A percentile compares a stretch with the other conserved stretches of the same genome.
phyloP scores from a whole-genome alignment of 1,140 invertebrate species.

The Eufriesea mexicana region DNA sequence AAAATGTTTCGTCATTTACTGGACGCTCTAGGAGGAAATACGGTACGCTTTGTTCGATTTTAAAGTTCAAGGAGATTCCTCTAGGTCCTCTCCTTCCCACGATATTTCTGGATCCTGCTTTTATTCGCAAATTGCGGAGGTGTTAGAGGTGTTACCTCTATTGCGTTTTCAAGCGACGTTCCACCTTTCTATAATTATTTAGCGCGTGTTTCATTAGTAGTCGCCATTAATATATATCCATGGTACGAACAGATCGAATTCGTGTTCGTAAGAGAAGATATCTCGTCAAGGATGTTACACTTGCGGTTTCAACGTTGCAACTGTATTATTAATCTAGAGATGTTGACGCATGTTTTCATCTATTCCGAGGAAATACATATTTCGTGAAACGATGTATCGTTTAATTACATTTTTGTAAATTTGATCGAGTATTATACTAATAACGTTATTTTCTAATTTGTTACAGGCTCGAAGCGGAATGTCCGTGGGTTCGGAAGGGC shows the following conservation, averaged over 20 bases:
- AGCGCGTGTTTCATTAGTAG: constrained; percentile 10
- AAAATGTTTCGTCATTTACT: constrained; percentile 64
- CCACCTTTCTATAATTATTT: constrained; percentile 60
- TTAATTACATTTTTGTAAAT: not conserved
- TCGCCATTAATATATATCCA: not conserved
- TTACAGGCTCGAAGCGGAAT: constrained; percentile 66
- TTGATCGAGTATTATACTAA: too few relatives aligned
- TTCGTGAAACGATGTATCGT: not conserved
- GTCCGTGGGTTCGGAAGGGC: constrained; percentile 64
- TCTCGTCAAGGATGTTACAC: constrained; percentile 41
- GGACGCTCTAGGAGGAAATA: constrained; percentile 60
- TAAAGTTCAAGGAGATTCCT: not conserved
- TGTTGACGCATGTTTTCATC: not conserved
- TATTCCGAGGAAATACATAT: not conserved
- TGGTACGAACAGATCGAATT: constrained; percentile 44
- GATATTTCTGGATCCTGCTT: not conserved
- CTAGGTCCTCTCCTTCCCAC: not conserved
- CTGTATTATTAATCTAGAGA: not conserved
- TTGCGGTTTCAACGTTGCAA: constrained; percentile 20
- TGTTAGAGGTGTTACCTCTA: not conserved
- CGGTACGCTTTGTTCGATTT: constrained; percentile 53
- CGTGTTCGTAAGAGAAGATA: constrained; percentile 41
- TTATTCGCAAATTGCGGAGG: not conserved
- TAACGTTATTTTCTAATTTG: not conserved
- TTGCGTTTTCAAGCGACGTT: constrained; percentile 11